Base-by-base conservation (phyloP, 92 coral and sea anemone genomes). In the Parazoanthus darwini region DNA sequence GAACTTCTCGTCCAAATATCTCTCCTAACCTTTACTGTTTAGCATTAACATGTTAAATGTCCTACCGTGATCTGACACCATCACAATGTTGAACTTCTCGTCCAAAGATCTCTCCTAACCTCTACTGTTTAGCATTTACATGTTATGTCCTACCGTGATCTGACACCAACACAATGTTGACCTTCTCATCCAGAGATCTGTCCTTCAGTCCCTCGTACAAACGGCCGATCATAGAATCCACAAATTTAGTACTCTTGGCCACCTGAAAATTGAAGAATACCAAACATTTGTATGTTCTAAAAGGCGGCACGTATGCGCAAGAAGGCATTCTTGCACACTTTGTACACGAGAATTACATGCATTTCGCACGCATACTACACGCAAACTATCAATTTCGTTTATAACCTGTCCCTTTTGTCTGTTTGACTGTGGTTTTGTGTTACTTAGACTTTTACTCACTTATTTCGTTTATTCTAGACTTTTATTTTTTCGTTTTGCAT, bases 41-140 rank as follows among this genome's bases (percentile, higher is more conserved):
- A 44, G 20, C 25, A 0, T 0, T 22, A 6, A 9, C 25, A 18
- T 22, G 10, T n/a, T 63, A n/a, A n/a, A 63, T 54, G 5, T 63
- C 81, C 8, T 90, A 96, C 98, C 98, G 86, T 96, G 98, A 76
- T 96, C 98, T 10, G 96, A 86, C 38, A 93, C 89, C 77, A 96
- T 50, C 23, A 96, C 87, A 63, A 94, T 68, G 82, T 96, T 91
- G 72, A 94, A 93, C 74, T 92, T 87, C 58, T 96, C 91, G 20
- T 91, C 50, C 50, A 44, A 44, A 44, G 50, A 44, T 29, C 33
- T 29, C 33, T 29, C 33, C 0, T 29, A 0, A 29, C 33, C 33
- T 29, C 33, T 29, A 29, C 33, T 29, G 33, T 29, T 29, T 29
- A 29, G 33, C 33, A 29, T 29, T 29, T 0, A 29, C 33, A 0